These are phyloP conservation scores for Cerastis rubricosa DNA, from an alignment of 2,888 invertebrate species.

Conservation along the genomic window DNA sequence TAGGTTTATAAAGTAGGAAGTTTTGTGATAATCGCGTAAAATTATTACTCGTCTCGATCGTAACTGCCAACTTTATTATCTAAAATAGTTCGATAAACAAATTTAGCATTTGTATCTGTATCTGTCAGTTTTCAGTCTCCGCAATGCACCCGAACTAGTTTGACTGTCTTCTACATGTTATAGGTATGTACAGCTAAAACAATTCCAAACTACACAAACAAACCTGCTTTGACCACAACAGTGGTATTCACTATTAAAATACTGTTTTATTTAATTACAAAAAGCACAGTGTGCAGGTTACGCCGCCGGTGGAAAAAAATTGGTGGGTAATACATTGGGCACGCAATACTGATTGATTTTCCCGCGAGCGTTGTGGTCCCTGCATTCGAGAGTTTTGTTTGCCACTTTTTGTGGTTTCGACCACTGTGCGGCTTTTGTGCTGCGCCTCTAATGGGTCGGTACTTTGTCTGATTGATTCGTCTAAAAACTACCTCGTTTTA, in stretches of 20 bases:
- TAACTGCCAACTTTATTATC: neutral
- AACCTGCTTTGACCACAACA: constrained; percentile 52
- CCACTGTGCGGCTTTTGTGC: constrained; percentile 64
- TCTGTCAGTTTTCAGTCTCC: neutral
- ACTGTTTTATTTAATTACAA: constrained; percentile 66
- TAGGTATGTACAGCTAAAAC: constrained; percentile 34
- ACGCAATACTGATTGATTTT: constrained; percentile 73
- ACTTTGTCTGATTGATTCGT: constrained; percentile 67
- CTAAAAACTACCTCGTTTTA: constrained; percentile 56
- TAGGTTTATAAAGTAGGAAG: neutral
- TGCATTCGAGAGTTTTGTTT: constrained; percentile 69
- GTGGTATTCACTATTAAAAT: constrained; percentile 57
- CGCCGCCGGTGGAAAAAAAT: constrained; percentile 45
- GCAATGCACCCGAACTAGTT: neutral
- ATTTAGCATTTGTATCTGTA: neutral
- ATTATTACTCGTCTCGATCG: too few relatives aligned
- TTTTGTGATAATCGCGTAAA: neutral
- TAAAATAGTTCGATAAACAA: constrained; percentile 1
- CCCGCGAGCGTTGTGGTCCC: constrained; percentile 68
- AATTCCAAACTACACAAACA: constrained; percentile 41
- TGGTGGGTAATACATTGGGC: constrained; percentile 57
- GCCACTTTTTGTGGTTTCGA: constrained; percentile 70
- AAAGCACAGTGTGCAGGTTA: constrained; percentile 57
- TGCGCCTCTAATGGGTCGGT: constrained; percentile 61
- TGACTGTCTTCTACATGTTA: neutral